Base-by-base conservation (phyloP, 1,140 invertebrate genomes). In the Bombus consobrinus region DNA sequence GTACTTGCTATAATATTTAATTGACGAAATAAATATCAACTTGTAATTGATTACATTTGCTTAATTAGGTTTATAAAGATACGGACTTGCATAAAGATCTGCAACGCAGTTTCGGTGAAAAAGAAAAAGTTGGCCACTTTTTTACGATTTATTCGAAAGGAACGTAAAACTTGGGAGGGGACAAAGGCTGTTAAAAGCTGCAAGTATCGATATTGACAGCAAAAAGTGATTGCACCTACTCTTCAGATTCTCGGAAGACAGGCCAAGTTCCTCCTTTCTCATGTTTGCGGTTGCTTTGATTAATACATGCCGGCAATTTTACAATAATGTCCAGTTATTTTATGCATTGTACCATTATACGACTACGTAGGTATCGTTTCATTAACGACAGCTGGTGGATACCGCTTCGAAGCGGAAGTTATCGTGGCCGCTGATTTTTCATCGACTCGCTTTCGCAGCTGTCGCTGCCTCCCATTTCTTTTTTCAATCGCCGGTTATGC, bases 391-490 rank as follows among this genome's bases (percentile, higher is more conserved):
- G 89, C 64, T 90, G 89, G 75, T 64, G 78, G 69, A 69, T 66
- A 69, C 76, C 74, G 76, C 81, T 64, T 53, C 66, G 53, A 78
- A 79, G 77, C 87, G 84, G 80, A 89, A 86, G 68, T 75, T 47
- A 47, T 39, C 57, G 64, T 3, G 57, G 53, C 39, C 69, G 69
- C 18, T 59, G 76, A 81, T 81, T 83, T 69, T 53, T 77, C 68
- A 62, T 62, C 15, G 85, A 89, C 81, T 89, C 89, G 87, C 87
- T 92, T 91, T 88, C 89, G 89, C 92, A 93, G 88, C 92, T 93
- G 92, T 80, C 66, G 83, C 10, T 59, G 18, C 3, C 53, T 64
- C 32, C 9, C 2, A 59, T 57, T 73, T 62, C 43, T 13, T 41
- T 15, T n/a, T n/a, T 41, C 39, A 10, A 39, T 39, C 37, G 10